Conservation (phyloP, 2,113 vertebrate species). For the Laterallus jamaicensis region DNA sequence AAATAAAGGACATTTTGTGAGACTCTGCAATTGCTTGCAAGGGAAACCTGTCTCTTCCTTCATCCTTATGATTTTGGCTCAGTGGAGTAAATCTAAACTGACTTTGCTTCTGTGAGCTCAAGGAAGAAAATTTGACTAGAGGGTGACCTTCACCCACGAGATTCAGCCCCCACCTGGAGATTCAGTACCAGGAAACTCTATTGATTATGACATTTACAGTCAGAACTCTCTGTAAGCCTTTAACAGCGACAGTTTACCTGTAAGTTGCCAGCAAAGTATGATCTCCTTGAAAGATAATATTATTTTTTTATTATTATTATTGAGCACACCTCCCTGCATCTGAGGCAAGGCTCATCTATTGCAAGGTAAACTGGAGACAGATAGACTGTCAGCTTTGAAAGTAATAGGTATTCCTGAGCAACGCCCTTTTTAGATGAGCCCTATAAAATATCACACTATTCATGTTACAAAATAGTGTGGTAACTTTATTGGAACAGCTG, state of each 20-base stretch:
- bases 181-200: background rate
- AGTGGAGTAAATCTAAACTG: background rate
- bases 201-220: background rate
- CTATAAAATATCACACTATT: background rate
- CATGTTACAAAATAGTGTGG: background rate
- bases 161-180: accelerated
- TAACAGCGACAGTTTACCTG: background rate
- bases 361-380: background rate
- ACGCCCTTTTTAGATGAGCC: background rate
- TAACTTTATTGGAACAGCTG: background rate
- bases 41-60: background rate
- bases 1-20: background rate
- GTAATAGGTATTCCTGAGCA: background rate
- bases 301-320: background rate
- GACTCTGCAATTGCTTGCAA: background rate
- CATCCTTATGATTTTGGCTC: background rate
- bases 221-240: background rate
- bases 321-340: background rate
- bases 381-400: background rate
- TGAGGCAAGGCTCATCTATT: background rate
- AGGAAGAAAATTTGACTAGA: background rate
- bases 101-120: background rate
- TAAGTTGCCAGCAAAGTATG: background rate
- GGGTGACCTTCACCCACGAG: background rate
- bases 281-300: background rate